Base-by-base conservation (phyloP, 2,797 vertebrate genomes). In the Enteromius mattozi region DNA sequence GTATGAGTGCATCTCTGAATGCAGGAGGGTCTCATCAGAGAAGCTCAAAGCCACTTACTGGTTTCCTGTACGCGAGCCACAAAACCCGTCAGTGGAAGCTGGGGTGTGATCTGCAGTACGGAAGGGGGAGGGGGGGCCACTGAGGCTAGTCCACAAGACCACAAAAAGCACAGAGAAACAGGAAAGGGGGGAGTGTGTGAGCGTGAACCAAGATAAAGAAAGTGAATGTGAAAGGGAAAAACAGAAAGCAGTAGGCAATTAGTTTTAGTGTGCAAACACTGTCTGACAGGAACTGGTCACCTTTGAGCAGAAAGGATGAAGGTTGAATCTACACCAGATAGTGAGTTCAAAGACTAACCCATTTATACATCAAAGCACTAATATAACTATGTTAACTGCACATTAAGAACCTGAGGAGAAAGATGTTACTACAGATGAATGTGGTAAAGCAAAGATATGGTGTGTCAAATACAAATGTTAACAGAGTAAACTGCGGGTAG, bases 51-150 rank as follows among this genome's bases (percentile, higher is more conserved):
- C 65, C 82, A 98, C 98, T 99, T 94, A 99, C 98, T 99, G 92
- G 97, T 97, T 95, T 99, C 98, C 94, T 99, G 98, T 92, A 99
- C 96, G 91, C 98, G 96, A 94, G 98, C 98, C 89, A 98, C 98
- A 91, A 99, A 99, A 89, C 98, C 98, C 96, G 96, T 98, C 90
- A 99, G 95, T 27, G 98, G 98, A 90, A 99, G 96, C 96, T 99
- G 98, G 87, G 98, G 98, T 91, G 96, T 97, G 94, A 98, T 96
- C 96, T 98, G 98, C 87, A 98, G 96, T 90, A 96, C 95, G 91
- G 96, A 96, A 88, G 97, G 96, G 89, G 97, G 96, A 78, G 97
- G 96, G 81, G 97, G 96, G 87, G 95, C 95, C 92, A 95, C 94
- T 90, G 97, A 96, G 88, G 95, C 96, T 97, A 95, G 96, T 96